A percentile compares a stretch with the other conserved stretches of the same genome.
Evolutionary conservation across 2,797 vertebrate species (phyloP).

Genomic region (Thalassophryne amazonica): DNA sequence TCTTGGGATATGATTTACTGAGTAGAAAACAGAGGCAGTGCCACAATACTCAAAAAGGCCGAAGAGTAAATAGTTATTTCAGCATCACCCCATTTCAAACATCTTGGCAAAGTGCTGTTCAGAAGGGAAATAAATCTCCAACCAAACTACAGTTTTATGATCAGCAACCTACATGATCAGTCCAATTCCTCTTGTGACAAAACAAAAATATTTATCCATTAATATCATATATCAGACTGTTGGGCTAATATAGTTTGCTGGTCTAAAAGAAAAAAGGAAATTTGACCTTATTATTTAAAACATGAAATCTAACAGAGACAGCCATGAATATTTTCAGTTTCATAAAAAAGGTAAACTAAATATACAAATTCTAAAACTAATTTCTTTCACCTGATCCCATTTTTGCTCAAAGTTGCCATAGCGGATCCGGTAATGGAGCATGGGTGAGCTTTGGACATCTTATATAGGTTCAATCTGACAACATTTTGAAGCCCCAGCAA

Average conservation of each 20-base stretch:
- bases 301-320: background rate
- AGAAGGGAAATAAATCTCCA: slow-evolving; percentile 62
- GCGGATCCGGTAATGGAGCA: too few species aligned
- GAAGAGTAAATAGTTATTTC: slow-evolving; percentile 65
- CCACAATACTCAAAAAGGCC: slow-evolving; percentile 34
- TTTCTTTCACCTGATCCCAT: too few species aligned
- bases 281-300: background rate
- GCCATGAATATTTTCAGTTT: too few species aligned
- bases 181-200: slow-evolving; percentile 73
- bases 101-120: slow-evolving; percentile 40
- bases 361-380: too few species aligned
- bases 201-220: slow-evolving; percentile 77
- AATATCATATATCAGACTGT: slow-evolving; percentile 36
- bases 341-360: too few species aligned
- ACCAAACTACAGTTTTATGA: slow-evolving; percentile 69
- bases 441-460: too few species aligned
- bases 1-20: slow-evolving; percentile 50
- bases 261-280: too few species aligned
- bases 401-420: too few species aligned
- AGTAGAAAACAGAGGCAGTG: slow-evolving; percentile 44
- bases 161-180: slow-evolving; percentile 75
- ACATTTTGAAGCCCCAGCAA: too few species aligned
- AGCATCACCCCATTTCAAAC: slow-evolving; percentile 41
- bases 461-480: too few species aligned
- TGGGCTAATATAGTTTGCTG: too few species aligned